Percentiles rank a stretch among this genome's conserved stretches.
phyloP scores from a whole-genome alignment of 2,113 vertebrate species.

The Mustelus asterias region DNA sequence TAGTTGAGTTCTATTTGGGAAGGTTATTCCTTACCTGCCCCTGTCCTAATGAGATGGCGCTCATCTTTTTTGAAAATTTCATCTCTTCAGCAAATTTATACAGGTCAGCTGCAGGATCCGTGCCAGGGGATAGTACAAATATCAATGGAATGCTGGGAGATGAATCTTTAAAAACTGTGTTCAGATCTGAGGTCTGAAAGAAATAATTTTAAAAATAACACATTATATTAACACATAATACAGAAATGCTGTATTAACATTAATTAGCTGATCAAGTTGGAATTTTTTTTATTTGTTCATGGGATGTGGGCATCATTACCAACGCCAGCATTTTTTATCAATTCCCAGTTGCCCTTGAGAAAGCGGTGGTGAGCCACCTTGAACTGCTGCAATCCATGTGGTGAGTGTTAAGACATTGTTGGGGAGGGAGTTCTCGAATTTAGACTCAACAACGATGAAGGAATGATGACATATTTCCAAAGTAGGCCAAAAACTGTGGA shows the following conservation, averaged over 20 bases:
- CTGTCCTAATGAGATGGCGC: constrained; percentile 80
- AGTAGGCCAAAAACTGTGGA: no score
- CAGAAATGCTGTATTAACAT: background rate
- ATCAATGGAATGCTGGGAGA: constrained; percentile 67
- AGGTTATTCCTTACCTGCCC: constrained; percentile 66
- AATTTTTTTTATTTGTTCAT: background rate
- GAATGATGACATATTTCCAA: no score
- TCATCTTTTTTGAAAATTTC: constrained; percentile 80
- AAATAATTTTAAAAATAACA: background rate
- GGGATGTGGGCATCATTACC: background rate
- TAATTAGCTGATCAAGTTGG: background rate
- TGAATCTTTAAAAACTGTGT: constrained; percentile 69
- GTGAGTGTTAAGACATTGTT: no score
- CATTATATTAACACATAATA: background rate
- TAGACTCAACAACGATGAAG: no score
- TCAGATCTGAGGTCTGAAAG: constrained; percentile 71
- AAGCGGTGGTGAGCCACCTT: no score
- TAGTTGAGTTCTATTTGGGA: background rate
- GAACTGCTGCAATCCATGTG: no score
- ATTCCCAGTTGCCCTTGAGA: background rate
- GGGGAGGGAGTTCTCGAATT: no score
- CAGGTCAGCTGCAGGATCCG: constrained; percentile 76
- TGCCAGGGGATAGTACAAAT: constrained; percentile 78
- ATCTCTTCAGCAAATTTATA: constrained; percentile 87
- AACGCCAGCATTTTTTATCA: background rate